Conservation (phyloP, 2,113 vertebrate genomes). For the Anguilla japonica region DNA sequence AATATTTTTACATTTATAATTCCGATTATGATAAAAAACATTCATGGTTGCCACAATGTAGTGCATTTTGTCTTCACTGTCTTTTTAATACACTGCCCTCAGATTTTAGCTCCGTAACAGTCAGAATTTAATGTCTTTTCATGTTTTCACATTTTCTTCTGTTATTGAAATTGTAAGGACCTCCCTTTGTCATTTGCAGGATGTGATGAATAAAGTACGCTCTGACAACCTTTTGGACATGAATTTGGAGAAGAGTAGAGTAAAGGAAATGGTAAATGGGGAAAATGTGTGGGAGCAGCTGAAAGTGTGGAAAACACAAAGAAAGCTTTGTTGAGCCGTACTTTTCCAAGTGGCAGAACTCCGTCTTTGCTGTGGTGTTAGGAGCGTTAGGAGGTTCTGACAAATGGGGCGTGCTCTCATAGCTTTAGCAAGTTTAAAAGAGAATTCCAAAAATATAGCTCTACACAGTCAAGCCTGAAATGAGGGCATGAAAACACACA, state of each 20-base stretch:
- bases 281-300: not conserved
- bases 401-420: no score
- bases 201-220: slow-evolving; percentile 86
- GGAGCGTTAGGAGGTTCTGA: no score
- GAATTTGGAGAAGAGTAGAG: slow-evolving; percentile 87
- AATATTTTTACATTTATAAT: not conserved
- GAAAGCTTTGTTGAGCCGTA: not conserved
- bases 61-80: not conserved
- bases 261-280: slow-evolving; percentile 87
- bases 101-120: not conserved
- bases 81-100: not conserved
- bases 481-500: no score
- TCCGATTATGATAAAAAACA: not conserved
- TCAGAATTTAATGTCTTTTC: not conserved
- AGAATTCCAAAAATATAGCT: not conserved
- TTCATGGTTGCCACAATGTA: not conserved
- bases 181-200: slow-evolving; percentile 66
- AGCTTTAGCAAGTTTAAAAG: slow-evolving; percentile 3
- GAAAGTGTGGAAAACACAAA: not conserved
- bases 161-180: not conserved
- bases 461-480: no score
- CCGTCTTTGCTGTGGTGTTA: no score
- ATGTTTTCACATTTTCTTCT: not conserved
- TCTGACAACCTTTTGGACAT: slow-evolving; percentile 83
- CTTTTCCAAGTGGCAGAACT: not conserved